A percentile compares a stretch with the other conserved stretches of the same genome.
Conservation (phyloP, 2,888 invertebrate species). For the Amphipyra tragopoginis region DNA sequence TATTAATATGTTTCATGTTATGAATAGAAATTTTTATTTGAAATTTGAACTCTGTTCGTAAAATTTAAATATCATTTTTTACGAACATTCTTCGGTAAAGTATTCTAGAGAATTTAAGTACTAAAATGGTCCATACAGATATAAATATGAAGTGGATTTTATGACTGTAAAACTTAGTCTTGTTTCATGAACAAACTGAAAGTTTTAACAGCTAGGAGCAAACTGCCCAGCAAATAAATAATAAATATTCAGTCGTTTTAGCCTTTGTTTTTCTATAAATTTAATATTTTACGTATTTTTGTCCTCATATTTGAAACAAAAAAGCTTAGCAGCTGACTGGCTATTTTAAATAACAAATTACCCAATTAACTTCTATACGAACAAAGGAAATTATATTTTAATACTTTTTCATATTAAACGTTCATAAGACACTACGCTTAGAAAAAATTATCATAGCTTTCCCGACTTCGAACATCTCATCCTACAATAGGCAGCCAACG, state of each 20-base stretch:
- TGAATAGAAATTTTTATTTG: conserved; percentile 8
- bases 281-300: neutral
- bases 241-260: neutral
- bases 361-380: too few relatives aligned
- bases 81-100: conserved; percentile 1
- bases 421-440: neutral
- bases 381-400: too few relatives aligned
- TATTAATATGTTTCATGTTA: conserved; percentile 14
- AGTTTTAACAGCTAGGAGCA: neutral
- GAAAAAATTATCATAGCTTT: conserved; percentile 9
- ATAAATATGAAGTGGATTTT: neutral
- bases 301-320: too few relatives aligned
- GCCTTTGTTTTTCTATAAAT: neutral
- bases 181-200: neutral
- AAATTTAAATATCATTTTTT: neutral
- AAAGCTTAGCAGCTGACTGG: too few relatives aligned
- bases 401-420: too few relatives aligned
- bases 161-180: neutral
- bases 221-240: neutral
- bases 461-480: conserved; percentile 6
- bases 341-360: too few relatives aligned
- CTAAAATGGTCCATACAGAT: neutral
- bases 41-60: neutral
- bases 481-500: conserved; percentile 52
- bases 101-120: neutral